Conservation (phyloP, 2,888 invertebrate species). For the Notodonta ziczac region DNA sequence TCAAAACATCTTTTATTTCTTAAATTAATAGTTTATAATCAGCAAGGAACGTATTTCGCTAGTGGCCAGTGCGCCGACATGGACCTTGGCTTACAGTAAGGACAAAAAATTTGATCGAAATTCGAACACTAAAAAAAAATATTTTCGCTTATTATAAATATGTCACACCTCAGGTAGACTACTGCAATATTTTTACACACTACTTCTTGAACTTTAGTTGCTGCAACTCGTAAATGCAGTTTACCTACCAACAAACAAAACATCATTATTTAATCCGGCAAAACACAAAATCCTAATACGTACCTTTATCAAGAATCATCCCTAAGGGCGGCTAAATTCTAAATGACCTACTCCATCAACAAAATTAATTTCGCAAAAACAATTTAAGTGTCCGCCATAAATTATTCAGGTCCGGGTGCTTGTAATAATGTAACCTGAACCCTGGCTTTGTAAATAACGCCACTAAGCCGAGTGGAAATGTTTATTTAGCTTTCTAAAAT, state of each 20-base stretch:
- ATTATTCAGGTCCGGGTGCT: slow-evolving; percentile 37
- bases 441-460: slow-evolving; percentile 34
- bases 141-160: too few relatives aligned
- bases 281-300: slow-evolving; percentile 19
- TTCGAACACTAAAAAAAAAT: too few relatives aligned
- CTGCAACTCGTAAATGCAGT: too few relatives aligned
- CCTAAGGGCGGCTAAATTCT: slow-evolving; percentile 30
- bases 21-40: too few relatives aligned
- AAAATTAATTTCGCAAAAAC: slow-evolving; percentile 53
- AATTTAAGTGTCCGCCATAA: slow-evolving; percentile 47
- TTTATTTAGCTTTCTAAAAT: slow-evolving; percentile 40
- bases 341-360: slow-evolving; percentile 41
- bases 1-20: too few relatives aligned
- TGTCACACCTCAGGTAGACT: too few relatives aligned
- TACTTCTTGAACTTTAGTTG: too few relatives aligned
- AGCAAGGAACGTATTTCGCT: too few relatives aligned
- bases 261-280: slow-evolving; percentile 21
- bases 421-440: slow-evolving; percentile 43
- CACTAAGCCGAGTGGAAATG: slow-evolving; percentile 31
- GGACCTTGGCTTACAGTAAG: too few relatives aligned
- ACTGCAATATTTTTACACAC: too few relatives aligned
- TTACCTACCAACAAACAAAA: background rate
- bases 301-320: slow-evolving; percentile 41
- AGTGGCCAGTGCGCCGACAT: too few relatives aligned
- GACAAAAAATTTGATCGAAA: too few relatives aligned